A percentile compares a stretch with the other conserved stretches of the same genome.
Evolutionary conservation across 2,797 vertebrate genomes (phyloP).

Genomic region (Enteromius fasciolatus): DNA sequence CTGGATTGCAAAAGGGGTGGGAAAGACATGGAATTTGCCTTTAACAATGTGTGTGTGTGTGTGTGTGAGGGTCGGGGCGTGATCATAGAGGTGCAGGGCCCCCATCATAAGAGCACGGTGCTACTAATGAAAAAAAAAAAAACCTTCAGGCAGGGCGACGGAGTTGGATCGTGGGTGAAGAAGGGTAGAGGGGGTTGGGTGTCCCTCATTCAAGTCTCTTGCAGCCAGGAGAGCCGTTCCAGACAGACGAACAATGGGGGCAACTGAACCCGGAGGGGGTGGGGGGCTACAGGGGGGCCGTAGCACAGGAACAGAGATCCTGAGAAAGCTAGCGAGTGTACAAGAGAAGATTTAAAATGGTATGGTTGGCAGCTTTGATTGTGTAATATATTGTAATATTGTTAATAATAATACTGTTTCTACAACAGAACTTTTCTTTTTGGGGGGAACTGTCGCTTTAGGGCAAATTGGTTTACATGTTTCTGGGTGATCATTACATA

Average conservation of each 20-base stretch:
- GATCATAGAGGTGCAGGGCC: conserved; percentile 49
- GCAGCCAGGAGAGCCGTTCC: conserved; percentile 68
- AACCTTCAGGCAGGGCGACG: conserved; percentile 45
- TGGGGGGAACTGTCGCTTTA: not conserved
- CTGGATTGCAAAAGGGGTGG: conserved; percentile 27
- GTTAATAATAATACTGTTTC: not conserved
- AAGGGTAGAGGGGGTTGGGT: conserved; percentile 51
- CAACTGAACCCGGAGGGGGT: conserved; percentile 51
- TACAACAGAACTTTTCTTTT: not conserved
- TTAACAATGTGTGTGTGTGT: not conserved
- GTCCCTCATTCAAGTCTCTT: conserved; percentile 63
- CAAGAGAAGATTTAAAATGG: conserved; percentile 35
- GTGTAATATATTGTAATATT: not conserved
- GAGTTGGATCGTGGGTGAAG: conserved; percentile 19
- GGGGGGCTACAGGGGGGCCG: conserved; percentile 39
- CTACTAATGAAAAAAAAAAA: conserved; percentile 58
- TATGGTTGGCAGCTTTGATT: not conserved
- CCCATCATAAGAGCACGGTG: conserved; percentile 52
- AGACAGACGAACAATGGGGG: conserved; percentile 76
- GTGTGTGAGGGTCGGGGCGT: conserved; percentile 17
- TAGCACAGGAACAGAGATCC: conserved; percentile 61
- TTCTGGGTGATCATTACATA: not conserved
- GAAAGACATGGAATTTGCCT: conserved; percentile 20
- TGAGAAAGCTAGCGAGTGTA: conserved; percentile 64
- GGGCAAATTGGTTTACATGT: not conserved